Percentiles rank a stretch among this genome's conserved stretches.
phyloP scores from a whole-genome alignment of 2,888 invertebrate species.

The Tribolium freemani region DNA sequence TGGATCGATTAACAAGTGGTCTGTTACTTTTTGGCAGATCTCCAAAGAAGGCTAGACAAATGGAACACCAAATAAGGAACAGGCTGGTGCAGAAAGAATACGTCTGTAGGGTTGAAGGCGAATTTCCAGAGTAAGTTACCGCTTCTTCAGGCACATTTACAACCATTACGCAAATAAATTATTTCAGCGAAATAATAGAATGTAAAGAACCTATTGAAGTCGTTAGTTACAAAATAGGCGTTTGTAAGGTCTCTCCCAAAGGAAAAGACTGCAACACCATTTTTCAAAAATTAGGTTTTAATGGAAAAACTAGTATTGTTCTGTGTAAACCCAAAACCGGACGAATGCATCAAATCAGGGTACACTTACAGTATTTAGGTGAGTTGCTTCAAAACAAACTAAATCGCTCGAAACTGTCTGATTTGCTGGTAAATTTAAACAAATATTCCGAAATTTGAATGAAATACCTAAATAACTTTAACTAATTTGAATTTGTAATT shows the following conservation, averaged over 20 bases:
- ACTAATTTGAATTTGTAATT: no score
- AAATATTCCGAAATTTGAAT: no score
- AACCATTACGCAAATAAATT: background rate
- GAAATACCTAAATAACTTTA: no score
- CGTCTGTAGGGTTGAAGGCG: slow-evolving; percentile 94
- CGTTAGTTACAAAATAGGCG: slow-evolving; percentile 95
- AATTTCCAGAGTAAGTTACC: slow-evolving; percentile 87
- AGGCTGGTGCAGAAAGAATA: slow-evolving; percentile 95
- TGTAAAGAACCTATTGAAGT: slow-evolving; percentile 93
- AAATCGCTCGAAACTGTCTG: no score
- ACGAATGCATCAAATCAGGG: slow-evolving; percentile 98
- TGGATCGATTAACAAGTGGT: slow-evolving; percentile 96
- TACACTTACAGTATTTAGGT: slow-evolving; percentile 98
- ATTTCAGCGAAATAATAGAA: slow-evolving; percentile 81
- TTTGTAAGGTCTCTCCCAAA: slow-evolving; percentile 92
- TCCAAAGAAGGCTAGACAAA: slow-evolving; percentile 92
- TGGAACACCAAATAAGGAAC: slow-evolving; percentile 95
- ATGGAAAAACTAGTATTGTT: slow-evolving; percentile 92
- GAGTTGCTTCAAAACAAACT: slow-evolving; percentile 52
- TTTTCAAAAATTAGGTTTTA: slow-evolving; percentile 91
- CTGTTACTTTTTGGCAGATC: slow-evolving; percentile 93
- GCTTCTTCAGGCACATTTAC: background rate
- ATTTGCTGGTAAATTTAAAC: background rate
- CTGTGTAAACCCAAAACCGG: slow-evolving; percentile 96
- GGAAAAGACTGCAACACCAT: slow-evolving; percentile 95